Evolutionary conservation across 1,140 invertebrate genomes (phyloP), one percentile per base, ranked within the genome.

Genomic region (Ips typographus): DNA sequence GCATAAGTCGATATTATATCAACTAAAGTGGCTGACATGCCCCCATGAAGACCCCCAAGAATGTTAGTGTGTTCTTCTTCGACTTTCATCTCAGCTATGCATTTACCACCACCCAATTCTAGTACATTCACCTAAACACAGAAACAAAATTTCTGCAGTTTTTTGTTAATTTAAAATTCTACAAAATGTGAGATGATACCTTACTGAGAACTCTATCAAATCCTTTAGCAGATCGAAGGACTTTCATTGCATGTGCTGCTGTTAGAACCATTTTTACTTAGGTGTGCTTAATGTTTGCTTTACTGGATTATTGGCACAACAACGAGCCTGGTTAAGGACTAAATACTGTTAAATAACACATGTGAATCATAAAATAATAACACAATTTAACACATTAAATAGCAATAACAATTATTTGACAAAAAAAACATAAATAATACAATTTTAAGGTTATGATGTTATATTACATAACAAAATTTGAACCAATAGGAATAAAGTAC

Each of bases 1-100:
- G 92, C 94, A 78, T 90, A 88, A 0, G 92, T 92, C 3, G 94
- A 95, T 7, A 96, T 79, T 64, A 85, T 84, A 81, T 98, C 95
- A 7, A 97, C 87, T 36, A 96, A 76, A 3, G 92, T 91, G 7
- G 90, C 88, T 5, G 90, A 93, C 69, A 92, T 87, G 8, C 94
- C 95, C 51, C 94, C 95, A 82, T 97, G 94, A 2, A 96, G 79
- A 1, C 86, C 87, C 1, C 93, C 92, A 55, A 81, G 82, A 38
- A 82, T 73, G 80, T 98, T 98, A 0, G 89, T 76, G 80, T 95
- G 91, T 66, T 94, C 90, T 38, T 89, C 80, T 0, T 83, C 83
- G 0, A 98, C 87, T 75, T 85, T 87, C 73, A 98, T 87, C 81
- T 95, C 90, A 39, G 90, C 91, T 83, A 81, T 75, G 89, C 88